Base-by-base conservation (phyloP, 2,797 vertebrate species). In the Eulemur albifrons region DNA sequence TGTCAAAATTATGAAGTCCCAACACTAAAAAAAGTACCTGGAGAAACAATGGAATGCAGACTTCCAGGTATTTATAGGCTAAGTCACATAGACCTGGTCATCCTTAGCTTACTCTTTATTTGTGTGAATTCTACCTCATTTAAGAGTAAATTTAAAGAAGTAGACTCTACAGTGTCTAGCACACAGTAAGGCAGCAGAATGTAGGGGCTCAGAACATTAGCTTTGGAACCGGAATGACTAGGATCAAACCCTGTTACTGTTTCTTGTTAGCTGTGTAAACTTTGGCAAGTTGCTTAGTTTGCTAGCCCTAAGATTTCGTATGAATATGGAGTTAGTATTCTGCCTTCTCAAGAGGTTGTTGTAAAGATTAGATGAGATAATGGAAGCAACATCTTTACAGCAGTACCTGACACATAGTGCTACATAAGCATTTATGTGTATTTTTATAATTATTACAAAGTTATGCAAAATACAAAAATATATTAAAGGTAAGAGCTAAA, bases 391-490 rank as follows among this genome's bases (percentile, higher is more conserved):
- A 18, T 32, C 21, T 38, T 85, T 82, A 63, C 0, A 72, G 5
- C 32, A 65, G 4, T 21, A 27, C 43, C 32, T 38, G 27, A 1
- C 2, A 45, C 10, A 40, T 5, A 32, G 12, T 69, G 11, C 3
- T 43, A 25, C 63, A 7, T 45, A 70, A 76, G 14, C 12, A 4
- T 86, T 70, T 52, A 7, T 21, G 0, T 20, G 4, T 50, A 35
- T 9, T 48, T 50, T 72, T 85, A 82, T 69, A 94, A 32, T 67
- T 88, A 73, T 79, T 79, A 70, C 10, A 89, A 81, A 35, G 13
- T 15, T 57, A 20, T 10, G 1, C 17, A 54, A 93, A 87, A 84
- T 67, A 65, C 15, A 72, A 18, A 11, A 40, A 20, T 27, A 72
- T 38, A 77, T 2, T 45, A 43, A 95, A 84, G 75, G 7, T 50